Base-by-base conservation (phyloP, 2,888 invertebrate genomes). In the Eutolmus rufibarbis region DNA sequence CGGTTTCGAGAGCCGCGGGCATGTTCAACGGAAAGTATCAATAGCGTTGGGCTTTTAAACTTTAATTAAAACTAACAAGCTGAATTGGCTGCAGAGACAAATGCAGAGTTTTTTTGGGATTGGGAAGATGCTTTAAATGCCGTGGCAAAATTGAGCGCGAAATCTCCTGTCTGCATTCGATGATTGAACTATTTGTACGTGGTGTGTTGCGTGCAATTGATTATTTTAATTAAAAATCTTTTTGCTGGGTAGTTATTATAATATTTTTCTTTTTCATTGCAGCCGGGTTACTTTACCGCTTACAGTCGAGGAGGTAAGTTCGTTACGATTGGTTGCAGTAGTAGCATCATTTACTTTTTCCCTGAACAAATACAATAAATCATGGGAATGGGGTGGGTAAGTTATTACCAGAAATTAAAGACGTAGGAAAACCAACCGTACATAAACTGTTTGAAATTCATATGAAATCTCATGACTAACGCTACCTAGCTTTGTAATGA, bases 281-380 rank as follows among this genome's bases (percentile, higher is more conserved):
- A 98, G 98, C 94, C 98, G 98, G 92, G 97, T 99, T 91, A 96
- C 97, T 93, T 95, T 99, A 93, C 98, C 98, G 92, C 95, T 98
- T 93, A 97, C 98, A 91, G 98, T 98, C 90, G 98, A 98, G 94
- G 98, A 98, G 97, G 98, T 98, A 94, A 95, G 96, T 86, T 37
- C 19, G 23, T 66, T 23, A 8, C 3, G 28, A 28, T 19, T 66
- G 23, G 34, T 34, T 34, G 34, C 34, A 34, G 34, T 28, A 66
- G 7, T 23, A 66, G 28, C 9, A 51, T 5, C n/a, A 51, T 7
- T 51, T 51, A 5, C 1, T 51, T 51, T 51, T 51, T n/a, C 16
- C 46, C 5, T 51, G 46, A n/a, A 12, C 51, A 34, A 34, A 34
- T 34, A 7, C 1, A 51, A 51, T 51, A 51, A 46, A 46, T 46